Evolutionary conservation across 2,797 vertebrate species (phyloP).

Genomic region (Takifugu rubripes): DNA sequence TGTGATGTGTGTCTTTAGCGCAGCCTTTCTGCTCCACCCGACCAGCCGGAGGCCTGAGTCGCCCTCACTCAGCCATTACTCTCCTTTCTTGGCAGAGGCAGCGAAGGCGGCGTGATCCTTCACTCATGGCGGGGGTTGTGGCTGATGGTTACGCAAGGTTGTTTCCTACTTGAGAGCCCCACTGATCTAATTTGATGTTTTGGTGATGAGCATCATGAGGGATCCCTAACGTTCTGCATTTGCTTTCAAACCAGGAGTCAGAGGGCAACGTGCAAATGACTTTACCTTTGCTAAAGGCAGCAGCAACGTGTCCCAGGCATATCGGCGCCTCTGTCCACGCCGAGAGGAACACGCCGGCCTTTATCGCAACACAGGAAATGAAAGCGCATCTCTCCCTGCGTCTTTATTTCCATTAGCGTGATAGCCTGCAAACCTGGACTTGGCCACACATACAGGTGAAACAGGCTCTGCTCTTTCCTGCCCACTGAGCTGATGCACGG

Average conservation of each 20-base stretch:
- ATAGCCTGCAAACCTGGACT: constrained; percentile 2
- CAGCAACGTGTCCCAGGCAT: constrained; percentile 15
- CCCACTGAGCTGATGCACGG: constrained; percentile 8
- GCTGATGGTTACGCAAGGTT: constrained; percentile 55
- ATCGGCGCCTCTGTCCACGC: constrained; percentile 19
- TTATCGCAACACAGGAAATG: constrained; percentile 37
- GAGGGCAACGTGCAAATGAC: constrained; percentile 20
- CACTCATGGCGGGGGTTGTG: constrained; percentile 54
- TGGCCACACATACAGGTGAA: constrained; percentile 24
- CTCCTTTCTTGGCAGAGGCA: constrained; percentile 38
- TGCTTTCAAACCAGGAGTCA: constrained; percentile 40
- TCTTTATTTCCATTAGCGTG: constrained; percentile 35
- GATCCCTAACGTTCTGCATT: constrained; percentile 59
- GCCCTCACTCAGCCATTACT: constrained; percentile 18
- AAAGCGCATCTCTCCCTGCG: constrained; percentile 28
- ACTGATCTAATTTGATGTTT: constrained; percentile 71
- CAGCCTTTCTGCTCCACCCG: no score
- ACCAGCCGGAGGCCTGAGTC: constrained; percentile 64
- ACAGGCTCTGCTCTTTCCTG: constrained; percentile 17
- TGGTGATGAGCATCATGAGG: constrained; percentile 70
- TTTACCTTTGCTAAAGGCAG: neutral
- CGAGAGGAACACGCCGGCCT: constrained; percentile 28
- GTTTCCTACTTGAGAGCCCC: constrained; percentile 45
- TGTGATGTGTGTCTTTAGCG: no score
- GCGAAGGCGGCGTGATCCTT: constrained; percentile 46